Evolutionary conservation across 92 coral and sea anemone genomes (phyloP).

Genomic region (Parazoanthus darwini): DNA sequence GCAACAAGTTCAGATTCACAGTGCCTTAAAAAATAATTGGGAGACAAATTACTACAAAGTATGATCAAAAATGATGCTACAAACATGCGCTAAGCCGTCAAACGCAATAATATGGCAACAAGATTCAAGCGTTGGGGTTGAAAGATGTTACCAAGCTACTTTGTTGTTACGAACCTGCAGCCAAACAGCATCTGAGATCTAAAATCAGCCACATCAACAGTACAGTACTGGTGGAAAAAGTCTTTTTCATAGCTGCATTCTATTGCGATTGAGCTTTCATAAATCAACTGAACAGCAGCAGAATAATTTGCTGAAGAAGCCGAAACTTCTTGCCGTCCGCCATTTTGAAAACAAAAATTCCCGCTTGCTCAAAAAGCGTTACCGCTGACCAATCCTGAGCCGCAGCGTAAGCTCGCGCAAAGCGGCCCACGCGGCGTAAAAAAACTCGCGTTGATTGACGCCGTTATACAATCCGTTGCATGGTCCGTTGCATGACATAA

Average conservation of each 20-base stretch:
- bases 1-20: conserved; percentile 3
- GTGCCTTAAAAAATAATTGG: not conserved
- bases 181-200: conserved; percentile 8
- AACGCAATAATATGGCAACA: not conserved
- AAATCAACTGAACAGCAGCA: not conserved
- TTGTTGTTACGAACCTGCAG: conserved; percentile 22
- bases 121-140: not conserved
- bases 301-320: not conserved
- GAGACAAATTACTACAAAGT: not conserved
- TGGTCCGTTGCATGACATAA: not conserved
- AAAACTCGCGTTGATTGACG: not conserved
- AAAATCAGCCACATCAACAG: not conserved
- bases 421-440: not conserved
- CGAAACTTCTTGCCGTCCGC: conserved; percentile 21
- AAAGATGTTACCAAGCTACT: not conserved
- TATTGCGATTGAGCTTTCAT: not conserved
- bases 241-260: not conserved
- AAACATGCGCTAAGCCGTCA: not conserved
- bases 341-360: conserved; percentile 40
- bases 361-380: not conserved
- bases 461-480: conserved; percentile 1
- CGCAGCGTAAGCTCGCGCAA: conserved; percentile 3
- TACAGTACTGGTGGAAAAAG: not conserved
- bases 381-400: conserved; percentile 33
- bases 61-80: not conserved